These are phyloP conservation scores for Hemicordylus capensis DNA, from an alignment of 2,113 vertebrate genomes.

Conservation along the genomic window DNA sequence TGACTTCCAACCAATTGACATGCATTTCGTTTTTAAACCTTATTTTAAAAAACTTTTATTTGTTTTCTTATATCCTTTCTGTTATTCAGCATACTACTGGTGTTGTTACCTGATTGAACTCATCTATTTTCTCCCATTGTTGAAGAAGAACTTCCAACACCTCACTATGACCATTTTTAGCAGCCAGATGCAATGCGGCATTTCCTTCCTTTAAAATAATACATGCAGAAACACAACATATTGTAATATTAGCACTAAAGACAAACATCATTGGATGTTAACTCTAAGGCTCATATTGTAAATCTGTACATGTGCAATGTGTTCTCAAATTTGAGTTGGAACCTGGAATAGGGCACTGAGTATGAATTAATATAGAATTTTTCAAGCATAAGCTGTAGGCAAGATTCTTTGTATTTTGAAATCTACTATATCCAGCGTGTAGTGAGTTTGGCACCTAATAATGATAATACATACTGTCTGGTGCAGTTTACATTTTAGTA, in stretches of 20 bases:
- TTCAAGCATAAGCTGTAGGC: not conserved
- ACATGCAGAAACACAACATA: not conserved
- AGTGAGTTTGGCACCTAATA: not conserved
- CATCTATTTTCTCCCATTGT: slow-evolving; percentile 80
- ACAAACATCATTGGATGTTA: not conserved
- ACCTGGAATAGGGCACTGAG: not conserved
- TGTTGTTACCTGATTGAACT: slow-evolving; percentile 80
- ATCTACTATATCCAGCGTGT: not conserved
- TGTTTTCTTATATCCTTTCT: not conserved
- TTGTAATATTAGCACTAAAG: not conserved
- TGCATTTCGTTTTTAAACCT: not conserved
- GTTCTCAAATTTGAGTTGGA: not conserved
- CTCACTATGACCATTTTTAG: slow-evolving; percentile 81
- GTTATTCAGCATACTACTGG: not conserved
- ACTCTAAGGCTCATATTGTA: not conserved
- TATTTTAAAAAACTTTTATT: not conserved
- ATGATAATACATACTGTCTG: not conserved
- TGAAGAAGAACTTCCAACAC: slow-evolving; percentile 78
- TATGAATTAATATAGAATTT: not conserved
- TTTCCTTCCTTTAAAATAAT: slow-evolving; percentile 82
- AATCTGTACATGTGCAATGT: not conserved
- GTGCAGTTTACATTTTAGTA: not conserved
- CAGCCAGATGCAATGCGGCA: slow-evolving; percentile 88
- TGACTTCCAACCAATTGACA: no score
- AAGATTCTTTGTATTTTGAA: not conserved